Evolutionary conservation across 2,113 vertebrate genomes (phyloP).

Genomic region (Gasterosteus aculeatus): DNA sequence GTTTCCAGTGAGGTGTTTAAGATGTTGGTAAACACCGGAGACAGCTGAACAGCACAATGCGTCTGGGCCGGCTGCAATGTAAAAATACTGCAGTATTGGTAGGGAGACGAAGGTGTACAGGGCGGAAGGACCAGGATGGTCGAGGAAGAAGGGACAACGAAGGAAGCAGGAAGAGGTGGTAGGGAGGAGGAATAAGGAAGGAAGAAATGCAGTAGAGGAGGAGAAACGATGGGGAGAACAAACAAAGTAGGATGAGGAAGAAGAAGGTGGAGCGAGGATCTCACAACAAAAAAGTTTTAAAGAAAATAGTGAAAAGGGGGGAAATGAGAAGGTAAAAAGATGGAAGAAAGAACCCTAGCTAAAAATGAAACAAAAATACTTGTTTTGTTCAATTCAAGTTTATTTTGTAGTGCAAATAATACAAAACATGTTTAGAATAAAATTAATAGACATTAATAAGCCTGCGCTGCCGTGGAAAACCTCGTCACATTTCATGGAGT

Average conservation of each 20-base stretch:
- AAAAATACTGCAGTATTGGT: not conserved
- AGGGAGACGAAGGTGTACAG: no score
- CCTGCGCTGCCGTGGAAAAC: slow-evolving; percentile 20
- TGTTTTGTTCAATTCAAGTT: slow-evolving; percentile 71
- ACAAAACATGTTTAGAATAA: slow-evolving; percentile 70
- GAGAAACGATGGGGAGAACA: not conserved
- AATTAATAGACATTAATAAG: slow-evolving; percentile 50
- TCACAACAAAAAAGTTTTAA: not conserved
- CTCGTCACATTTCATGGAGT: slow-evolving; percentile 58
- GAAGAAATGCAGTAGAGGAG: not conserved
- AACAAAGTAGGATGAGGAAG: not conserved
- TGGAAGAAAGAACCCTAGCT: no score
- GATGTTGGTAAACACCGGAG: no score
- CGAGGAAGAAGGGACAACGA: not conserved
- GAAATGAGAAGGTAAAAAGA: no score
- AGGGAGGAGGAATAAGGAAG: not conserved
- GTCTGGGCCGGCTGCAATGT: not conserved
- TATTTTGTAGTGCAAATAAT: slow-evolving; percentile 83
- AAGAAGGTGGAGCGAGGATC: no score
- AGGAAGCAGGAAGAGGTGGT: no score
- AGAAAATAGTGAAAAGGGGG: no score
- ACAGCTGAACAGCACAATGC: no score
- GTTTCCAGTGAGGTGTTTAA: no score
- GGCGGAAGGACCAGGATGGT: no score
- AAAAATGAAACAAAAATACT: not conserved